Evolutionary conservation across 2,888 invertebrate species (phyloP), one percentile per base, ranked within the genome.

Genomic region (Mesorhabditis spiculigera): DNA sequence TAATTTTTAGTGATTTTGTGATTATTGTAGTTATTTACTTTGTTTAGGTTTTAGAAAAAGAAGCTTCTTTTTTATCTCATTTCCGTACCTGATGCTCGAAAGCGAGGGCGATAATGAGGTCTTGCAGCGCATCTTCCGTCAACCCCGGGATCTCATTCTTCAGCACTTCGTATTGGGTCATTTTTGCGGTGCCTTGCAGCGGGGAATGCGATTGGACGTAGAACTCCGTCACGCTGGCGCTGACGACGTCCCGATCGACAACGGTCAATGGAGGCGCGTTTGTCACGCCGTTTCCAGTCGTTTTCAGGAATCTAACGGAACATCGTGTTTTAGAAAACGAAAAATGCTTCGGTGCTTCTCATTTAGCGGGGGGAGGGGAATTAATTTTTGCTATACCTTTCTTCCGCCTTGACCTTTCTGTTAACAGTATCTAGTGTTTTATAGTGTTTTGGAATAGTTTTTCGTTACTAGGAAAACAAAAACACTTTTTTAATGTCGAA

Each of bases 151-250:
- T 44, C 16, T 73, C 77, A 58, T 77, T 68, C 58, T 66, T 50
- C 8, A 74, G 69, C 16, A 78, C 70, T 10, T 43, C 68, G 71
- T 77, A 77, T 43, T 75, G 66, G 10, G 77, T 70, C 8, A 70
- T 66, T 63, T 77, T 77, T 4, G 73, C 74, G 41, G 70, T 70
- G 6, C 77, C 77, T 77, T 77, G 65, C 10, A 78, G 65, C 10
- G 79, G 76, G n/a, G 66, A 67, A 62, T 80, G 80, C n/a, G 71
- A 65, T 63, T 76, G 74, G 42, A 80, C 63, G 71, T 71, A 80
- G 65, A 80, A 76, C 63, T 80, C 80, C 41, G 71, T 62, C 8
- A 79, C 65, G 42, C 43, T 68, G 41, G 76, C 76, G 50, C 73
- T 71, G 4, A 69, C 69, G 45, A 78, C 68, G 8, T 75, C 71